Percentiles rank a stretch among this genome's conserved stretches.
Conservation (phyloP, 1,140 invertebrate genomes). For the Nebria ingens region DNA sequence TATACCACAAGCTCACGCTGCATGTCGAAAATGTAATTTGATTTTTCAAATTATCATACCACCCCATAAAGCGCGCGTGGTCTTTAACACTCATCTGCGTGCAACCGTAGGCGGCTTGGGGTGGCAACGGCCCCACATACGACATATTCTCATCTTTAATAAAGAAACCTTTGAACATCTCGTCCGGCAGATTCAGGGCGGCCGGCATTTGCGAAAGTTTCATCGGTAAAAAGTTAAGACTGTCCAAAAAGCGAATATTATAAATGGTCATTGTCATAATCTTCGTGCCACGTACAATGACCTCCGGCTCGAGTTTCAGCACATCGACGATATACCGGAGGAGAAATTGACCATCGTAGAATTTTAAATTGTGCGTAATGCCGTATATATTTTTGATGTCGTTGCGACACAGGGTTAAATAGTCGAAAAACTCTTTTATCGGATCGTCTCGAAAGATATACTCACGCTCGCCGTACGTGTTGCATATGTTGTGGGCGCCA, state of each 20-base stretch:
- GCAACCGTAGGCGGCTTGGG: no score
- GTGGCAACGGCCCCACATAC: slow-evolving; percentile 21
- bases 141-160: slow-evolving; percentile 19
- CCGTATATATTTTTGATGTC: slow-evolving; percentile 12
- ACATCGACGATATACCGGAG: slow-evolving; percentile 16
- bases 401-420: no score
- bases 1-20: no score
- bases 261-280: slow-evolving; percentile 13
- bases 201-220: slow-evolving; percentile 19
- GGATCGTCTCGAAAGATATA: no score
- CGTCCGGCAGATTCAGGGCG: slow-evolving; percentile 19
- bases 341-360: slow-evolving; percentile 24
- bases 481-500: no score
- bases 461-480: no score
- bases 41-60: no score
- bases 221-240: slow-evolving; percentile 26
- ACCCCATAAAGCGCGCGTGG: no score
- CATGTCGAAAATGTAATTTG: no score
- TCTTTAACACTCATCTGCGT: no score
- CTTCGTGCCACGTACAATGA: slow-evolving; percentile 19
- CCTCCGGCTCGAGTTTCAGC: slow-evolving; percentile 11
- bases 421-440: no score
- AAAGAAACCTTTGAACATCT: slow-evolving; percentile 20
- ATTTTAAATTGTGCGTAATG: slow-evolving; percentile 22
- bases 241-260: slow-evolving; percentile 23